Evolutionary conservation across 2,888 invertebrate species (phyloP), one percentile per base, ranked within the genome.

Genomic region (Metalampra italica): DNA sequence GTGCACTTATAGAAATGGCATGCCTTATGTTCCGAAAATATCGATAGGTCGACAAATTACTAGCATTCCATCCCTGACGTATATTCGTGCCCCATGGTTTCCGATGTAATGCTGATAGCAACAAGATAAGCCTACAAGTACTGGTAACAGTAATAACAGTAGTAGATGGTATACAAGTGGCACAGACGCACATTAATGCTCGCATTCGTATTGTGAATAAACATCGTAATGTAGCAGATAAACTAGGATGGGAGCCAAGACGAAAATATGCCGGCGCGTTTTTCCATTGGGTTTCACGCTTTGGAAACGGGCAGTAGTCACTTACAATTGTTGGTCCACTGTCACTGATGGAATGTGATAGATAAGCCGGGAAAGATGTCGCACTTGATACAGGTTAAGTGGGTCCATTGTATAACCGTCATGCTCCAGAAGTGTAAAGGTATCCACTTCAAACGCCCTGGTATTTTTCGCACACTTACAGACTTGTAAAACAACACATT

Each of bases 191-290:
- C 86, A 87, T 84, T 81, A 82, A 84, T 86, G 85, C 70, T 81
- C 83, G 70, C 83, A 83, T 86, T 85, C 79, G 87, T 86, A 89
- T 89, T 89, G 88, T 89, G 89, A 88, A 89, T 89, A 89, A 89
- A 89, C 89, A 89, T 89, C 87, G 88, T 87, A 87, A 88, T 87
- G 88, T 87, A 88, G 82, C 86, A 86, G 89, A 89, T 88, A 88
- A 89, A 89, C 88, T 89, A 89, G 89, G 89, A 88, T 89, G 79
- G 80, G 83, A 88, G 89, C 89, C 89, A 89, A 89, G 89, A 89
- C 89, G 88, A 89, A 89, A 89, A 89, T 89, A 89, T 89, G 84
- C 89, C 84, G 75, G 72, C 86, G 88, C 83, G 88, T 89, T 89
- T 89, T 88, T 88, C 89, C 88, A 85, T 85, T 83, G 85, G 85